Evolutionary conservation across 2,888 invertebrate genomes (phyloP), one percentile per base, ranked within the genome.

Genomic region (Campopleginae sp.): DNA sequence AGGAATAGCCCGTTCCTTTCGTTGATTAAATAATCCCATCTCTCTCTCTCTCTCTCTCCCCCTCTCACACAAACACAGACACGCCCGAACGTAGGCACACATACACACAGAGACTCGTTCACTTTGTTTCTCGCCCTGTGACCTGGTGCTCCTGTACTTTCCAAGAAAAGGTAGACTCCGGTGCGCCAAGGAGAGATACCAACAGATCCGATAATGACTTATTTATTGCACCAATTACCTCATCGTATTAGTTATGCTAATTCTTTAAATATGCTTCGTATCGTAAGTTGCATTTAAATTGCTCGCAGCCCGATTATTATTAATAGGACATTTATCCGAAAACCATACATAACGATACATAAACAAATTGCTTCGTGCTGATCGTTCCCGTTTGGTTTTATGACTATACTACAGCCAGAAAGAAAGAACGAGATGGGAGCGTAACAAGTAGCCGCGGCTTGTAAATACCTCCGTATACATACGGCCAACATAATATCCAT

Each of bases 221-320:
- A 92, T 93, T 93, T 93, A 93, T 93, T 92, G 91, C 92, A 89
- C 91, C 92, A 93, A 92, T 93, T 93, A 91, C 90, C 90, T 89
- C 89, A 89, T 88, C 90, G 90, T 91, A 92, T 92, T 91, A 92
- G 89, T 89, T 88, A 88, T 89, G 90, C 87, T 86, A 89, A 87
- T 89, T 87, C 88, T 78, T 76, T 85, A 85, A 87, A 87, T 87
- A 88, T 89, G 88, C 87, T 84, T 72, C 75, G 71, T 83, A 87
- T 89, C 89, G 87, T 89, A 90, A 91, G 90, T 91, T 89, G 87
- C 88, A 84, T 87, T 86, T 88, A 90, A 90, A 91, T 91, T 89
- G 86, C 88, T 86, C 80, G 17, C 58, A 51, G 88, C 63, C 87
- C 89, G 89, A 90, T 90, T 89, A 90, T 89, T 87, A 90, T 91